A percentile compares a stretch with the other conserved stretches of the same genome.
Evolutionary conservation across 2,113 vertebrate genomes (phyloP).

Genomic region (Diadophis punctatus): DNA sequence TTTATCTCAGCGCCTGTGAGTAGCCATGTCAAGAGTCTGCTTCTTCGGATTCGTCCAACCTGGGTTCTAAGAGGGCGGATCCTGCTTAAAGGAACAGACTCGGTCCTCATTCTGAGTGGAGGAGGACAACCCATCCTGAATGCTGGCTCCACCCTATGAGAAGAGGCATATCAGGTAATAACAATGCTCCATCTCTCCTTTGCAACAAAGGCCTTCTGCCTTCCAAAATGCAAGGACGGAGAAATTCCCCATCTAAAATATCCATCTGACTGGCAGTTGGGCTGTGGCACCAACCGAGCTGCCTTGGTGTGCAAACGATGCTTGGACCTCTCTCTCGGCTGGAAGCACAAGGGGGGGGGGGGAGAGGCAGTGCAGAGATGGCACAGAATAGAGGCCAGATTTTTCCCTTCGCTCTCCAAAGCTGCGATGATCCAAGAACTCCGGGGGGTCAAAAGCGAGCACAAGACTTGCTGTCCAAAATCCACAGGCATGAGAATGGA

Average conservation of each 20-base stretch:
- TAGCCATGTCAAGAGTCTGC: too few relatives aligned
- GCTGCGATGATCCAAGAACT: not conserved
- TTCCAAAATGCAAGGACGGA: slow-evolving; percentile 1
- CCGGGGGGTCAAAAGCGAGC: not conserved
- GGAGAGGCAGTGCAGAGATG: not conserved
- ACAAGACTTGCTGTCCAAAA: not conserved
- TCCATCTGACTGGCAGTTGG: slow-evolving; percentile 9
- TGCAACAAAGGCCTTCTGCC: not conserved
- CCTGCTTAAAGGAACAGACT: too few relatives aligned
- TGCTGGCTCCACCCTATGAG: too few relatives aligned
- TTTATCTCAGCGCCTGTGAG: too few relatives aligned
- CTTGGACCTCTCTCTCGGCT: not conserved
- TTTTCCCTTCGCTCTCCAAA: not conserved
- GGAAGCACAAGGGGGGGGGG: not conserved
- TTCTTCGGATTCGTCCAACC: too few relatives aligned
- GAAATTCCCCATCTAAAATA: not conserved
- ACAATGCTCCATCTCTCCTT: not conserved
- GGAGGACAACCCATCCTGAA: too few relatives aligned
- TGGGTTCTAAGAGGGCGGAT: too few relatives aligned
- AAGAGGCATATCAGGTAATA: too few relatives aligned
- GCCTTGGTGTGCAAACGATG: not conserved
- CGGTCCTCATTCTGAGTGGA: too few relatives aligned
- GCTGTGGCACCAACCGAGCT: not conserved
- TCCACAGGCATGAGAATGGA: fast-evolving
- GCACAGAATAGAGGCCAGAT: not conserved